Evolutionary conservation across 2,113 vertebrate genomes (phyloP).

Genomic region (Ovis canadensis): DNA sequence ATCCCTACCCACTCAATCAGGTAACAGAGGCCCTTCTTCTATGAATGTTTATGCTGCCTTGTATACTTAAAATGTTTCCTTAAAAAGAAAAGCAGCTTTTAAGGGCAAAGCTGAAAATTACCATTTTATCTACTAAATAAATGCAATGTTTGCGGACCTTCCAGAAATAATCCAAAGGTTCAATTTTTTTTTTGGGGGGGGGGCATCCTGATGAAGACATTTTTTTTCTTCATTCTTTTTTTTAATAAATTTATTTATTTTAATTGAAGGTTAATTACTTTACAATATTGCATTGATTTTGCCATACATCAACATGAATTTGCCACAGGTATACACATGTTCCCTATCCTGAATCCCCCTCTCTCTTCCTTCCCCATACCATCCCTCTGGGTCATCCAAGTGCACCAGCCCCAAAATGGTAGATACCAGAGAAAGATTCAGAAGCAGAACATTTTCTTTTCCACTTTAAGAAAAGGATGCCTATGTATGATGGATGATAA

Average conservation of each 20-base stretch:
- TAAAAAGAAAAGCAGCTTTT: conserved; percentile 29
- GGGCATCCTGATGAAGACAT: no score
- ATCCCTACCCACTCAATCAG: not conserved
- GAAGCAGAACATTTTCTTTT: not conserved
- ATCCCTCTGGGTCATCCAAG: no score
- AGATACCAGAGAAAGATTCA: conserved; percentile 12
- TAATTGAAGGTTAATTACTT: no score
- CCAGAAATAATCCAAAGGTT: not conserved
- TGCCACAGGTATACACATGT: no score
- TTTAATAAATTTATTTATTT: no score
- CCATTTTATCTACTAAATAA: conserved; percentile 48
- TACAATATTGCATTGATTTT: no score
- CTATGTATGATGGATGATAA: not conserved
- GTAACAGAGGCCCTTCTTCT: not conserved
- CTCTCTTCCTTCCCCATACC: no score
- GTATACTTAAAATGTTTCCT: not conserved
- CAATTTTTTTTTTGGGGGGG: not conserved
- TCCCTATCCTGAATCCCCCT: no score
- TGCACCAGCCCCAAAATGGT: not conserved
- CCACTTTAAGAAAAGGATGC: conserved; percentile 23
- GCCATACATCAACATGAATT: no score
- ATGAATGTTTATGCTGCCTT: not conserved
- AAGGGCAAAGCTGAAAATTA: conserved; percentile 56
- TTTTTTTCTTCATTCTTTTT: no score
- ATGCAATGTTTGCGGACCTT: not conserved